Base-by-base conservation (phyloP, 2,888 invertebrate genomes). In the Troides oblongomaculatus region DNA sequence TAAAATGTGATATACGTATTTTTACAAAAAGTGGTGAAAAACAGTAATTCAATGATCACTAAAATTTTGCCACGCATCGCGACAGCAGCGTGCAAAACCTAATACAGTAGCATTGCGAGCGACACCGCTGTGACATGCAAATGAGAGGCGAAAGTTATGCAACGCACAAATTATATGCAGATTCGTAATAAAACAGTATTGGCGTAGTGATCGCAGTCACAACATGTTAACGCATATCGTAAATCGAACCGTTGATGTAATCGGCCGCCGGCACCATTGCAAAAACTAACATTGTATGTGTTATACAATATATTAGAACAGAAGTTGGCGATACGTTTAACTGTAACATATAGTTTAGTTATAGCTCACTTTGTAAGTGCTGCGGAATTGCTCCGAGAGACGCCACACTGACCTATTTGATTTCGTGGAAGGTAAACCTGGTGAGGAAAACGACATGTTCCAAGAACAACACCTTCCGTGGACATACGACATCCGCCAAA, bases 81-180 rank as follows among this genome's bases (percentile, higher is more conserved):
- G 21, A 57, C 57, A 57, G 18, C 7, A 57, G 57, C 8, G 12
- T 18, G 50, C 14, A 14, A 50, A 50, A 17, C 50, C 25, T 59
- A 59, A 12, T 46, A 23, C 56, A 53, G 43, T 14, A 50, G 23
- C 60, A 65, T 56, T 70, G 70, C 58, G 62, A 53, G 50, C 50
- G 50, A 50, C 61, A 65, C n/a, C 60, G 63, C 30, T 56, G 53
- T 66, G 59, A 62, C 59, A 70, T 70, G 66, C 50, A 66, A 70
- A 70, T 66, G 53, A 53, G 62, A 39, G 62, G 25, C 56, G 58
- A 65, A 65, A 36, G 69, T 70, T 70, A 66, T 66, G 70, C 63
- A 70, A 70, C 66, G 43, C 25, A 70, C 70, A 70, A 70, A 70
- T 70, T 66, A 70, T 66, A 70, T 70, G 70, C 70, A 70, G 63